Percentiles rank a stretch among this genome's conserved stretches.
phyloP scores from a whole-genome alignment of 2,888 invertebrate genomes.

The Tanytarsus gracilentus region DNA sequence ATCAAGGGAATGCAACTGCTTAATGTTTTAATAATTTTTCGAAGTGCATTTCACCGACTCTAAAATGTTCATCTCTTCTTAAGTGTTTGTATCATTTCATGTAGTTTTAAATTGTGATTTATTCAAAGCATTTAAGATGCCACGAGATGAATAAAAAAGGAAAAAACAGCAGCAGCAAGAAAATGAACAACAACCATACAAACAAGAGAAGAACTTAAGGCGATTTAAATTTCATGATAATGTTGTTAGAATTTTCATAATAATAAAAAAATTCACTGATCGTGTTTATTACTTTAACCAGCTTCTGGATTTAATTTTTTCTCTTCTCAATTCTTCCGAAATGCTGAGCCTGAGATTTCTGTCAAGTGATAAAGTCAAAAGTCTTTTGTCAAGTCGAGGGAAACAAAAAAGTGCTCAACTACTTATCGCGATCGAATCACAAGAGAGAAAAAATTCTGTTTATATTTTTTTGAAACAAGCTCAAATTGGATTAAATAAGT shows the following conservation, averaged over 20 bases:
- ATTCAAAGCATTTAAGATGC: neutral
- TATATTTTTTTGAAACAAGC: neutral
- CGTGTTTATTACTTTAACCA: slow-evolving; percentile 1
- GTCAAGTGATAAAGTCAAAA: slow-evolving; percentile 1
- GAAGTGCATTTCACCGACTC: too few relatives aligned
- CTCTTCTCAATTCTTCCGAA: neutral
- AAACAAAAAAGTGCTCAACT: neutral
- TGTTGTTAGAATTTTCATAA: slow-evolving; percentile 2
- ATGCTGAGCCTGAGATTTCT: neutral
- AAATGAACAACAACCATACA: too few relatives aligned
- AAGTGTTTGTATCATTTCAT: too few relatives aligned
- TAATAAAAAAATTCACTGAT: neutral
- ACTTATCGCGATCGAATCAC: neutral
- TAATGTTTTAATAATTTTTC: too few relatives aligned
- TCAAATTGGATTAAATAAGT: slow-evolving; percentile 8
- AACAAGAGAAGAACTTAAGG: neutral
- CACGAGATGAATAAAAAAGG: too few relatives aligned
- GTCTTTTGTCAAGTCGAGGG: neutral
- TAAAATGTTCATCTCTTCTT: too few relatives aligned
- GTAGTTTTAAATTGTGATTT: neutral
- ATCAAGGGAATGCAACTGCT: too few relatives aligned
- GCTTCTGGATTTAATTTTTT: slow-evolving; percentile 4
- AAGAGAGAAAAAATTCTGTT: neutral
- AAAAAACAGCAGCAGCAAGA: too few relatives aligned
- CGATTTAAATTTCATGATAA: slow-evolving; percentile 10